A percentile compares a stretch with the other conserved stretches of the same genome.
phyloP scores from a whole-genome alignment of 2,113 vertebrate genomes.

The Uria aalge region DNA sequence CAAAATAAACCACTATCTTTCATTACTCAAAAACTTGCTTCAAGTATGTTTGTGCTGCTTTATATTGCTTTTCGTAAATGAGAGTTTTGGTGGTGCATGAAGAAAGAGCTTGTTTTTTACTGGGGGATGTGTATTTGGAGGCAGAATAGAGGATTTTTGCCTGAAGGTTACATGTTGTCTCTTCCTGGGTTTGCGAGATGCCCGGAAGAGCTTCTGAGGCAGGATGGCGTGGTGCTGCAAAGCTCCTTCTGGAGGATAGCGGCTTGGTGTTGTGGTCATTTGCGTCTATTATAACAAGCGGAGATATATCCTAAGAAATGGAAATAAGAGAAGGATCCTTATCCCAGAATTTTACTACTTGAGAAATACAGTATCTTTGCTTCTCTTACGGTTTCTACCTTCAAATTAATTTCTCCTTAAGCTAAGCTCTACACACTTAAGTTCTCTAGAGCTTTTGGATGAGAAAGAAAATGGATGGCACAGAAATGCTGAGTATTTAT shows the following conservation, averaged over 20 bases:
- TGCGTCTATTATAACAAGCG: rapidly evolving
- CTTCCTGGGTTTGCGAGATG: not conserved
- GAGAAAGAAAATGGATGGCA: too few species aligned
- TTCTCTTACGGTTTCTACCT: not conserved
- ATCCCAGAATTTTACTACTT: not conserved
- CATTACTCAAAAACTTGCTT: not conserved
- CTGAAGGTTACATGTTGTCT: rapidly evolving
- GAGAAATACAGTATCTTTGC: not conserved
- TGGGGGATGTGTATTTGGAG: rapidly evolving
- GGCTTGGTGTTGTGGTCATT: not conserved
- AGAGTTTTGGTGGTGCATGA: not conserved
- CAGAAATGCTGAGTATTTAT: not conserved
- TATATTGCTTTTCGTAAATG: not conserved
- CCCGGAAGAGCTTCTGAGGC: not conserved
- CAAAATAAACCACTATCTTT: not conserved
- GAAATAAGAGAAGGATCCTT: rapidly evolving
- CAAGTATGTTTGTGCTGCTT: not conserved
- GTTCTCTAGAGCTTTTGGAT: not conserved
- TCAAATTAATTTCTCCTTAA: not conserved
- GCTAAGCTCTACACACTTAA: rapidly evolving
- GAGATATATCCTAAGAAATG: not conserved
- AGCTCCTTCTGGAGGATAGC: not conserved
- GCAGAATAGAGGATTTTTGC: not conserved
- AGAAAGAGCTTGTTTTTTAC: not conserved
- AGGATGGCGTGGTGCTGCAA: not conserved